Base-by-base conservation (phyloP, 1,140 invertebrate species). In the Tetragnatha versicolor region DNA sequence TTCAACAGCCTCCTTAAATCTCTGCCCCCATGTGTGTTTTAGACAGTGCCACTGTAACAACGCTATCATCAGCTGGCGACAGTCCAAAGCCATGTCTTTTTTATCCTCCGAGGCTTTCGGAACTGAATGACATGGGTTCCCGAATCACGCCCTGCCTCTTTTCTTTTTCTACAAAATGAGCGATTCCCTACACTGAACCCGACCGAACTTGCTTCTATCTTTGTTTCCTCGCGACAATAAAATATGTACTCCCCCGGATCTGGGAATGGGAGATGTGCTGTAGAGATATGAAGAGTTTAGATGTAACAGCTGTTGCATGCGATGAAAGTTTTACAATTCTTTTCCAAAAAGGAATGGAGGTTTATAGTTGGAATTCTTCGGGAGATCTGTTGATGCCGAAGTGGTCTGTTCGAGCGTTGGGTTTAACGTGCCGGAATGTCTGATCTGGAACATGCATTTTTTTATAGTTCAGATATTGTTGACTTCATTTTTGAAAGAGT, bases 231-330 rank as follows among this genome's bases (percentile, higher is more conserved):
- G 25, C 12, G 37, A 42, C 35, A 22, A 39, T 63, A 63, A 63
- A 63, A 63, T 63, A 63, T 63, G 60, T 63, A 63, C 60, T 63
- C 35, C 60, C 35, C 29, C 22, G 17, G 55, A 33, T n/a, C 55
- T n/a, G 22, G 29, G 35, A 58, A n/a, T 7, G 27, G 25, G 55
- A 58, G 35, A 33, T 33, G 37, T 22, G 10, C 33, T 39, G 10
- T 31, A 22, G n/a, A 39, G 60, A 42, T 39, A 42, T 9, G 37
- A 4, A 5, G 60, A 39, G 20, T 63, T 42, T 42, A 22, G 22
- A 63, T 37, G 20, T 12, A 12, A 14, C 60, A 63, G 60, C 60
- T 63, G 60, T 63, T 63, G 60, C 37, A 39, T 22, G 10, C n/a
- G n/a, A n/a, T 20, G 60, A 63, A 63, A 63, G 35, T 63, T 31